Evolutionary conservation across 1,140 invertebrate species (phyloP).

Genomic region (Gryon sp.): DNA sequence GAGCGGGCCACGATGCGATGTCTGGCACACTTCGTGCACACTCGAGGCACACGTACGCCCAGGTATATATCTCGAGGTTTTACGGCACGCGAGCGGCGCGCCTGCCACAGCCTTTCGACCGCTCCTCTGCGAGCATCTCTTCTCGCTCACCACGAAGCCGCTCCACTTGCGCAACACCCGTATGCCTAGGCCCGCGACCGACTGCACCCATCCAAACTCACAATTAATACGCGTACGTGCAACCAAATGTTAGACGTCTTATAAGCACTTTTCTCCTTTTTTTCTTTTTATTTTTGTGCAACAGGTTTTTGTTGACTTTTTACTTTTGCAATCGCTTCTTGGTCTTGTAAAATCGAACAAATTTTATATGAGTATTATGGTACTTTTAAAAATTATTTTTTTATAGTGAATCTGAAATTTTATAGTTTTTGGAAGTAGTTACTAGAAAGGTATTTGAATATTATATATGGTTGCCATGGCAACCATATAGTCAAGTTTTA

Average conservation of each 20-base stretch:
- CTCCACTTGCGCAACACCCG: constrained; percentile 55
- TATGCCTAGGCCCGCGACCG: constrained; percentile 25
- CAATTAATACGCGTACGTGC: constrained; percentile 61
- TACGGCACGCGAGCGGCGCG: constrained; percentile 77
- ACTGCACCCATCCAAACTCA: constrained; percentile 45
- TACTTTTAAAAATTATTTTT: too few relatives aligned
- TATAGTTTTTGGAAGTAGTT: too few relatives aligned
- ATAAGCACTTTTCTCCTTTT: too few relatives aligned
- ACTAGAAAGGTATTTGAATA: too few relatives aligned
- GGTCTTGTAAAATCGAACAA: too few relatives aligned
- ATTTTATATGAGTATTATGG: too few relatives aligned
- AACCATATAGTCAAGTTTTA: too few relatives aligned
- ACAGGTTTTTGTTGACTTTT: too few relatives aligned
- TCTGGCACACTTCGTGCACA: constrained; percentile 66
- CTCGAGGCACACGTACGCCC: constrained; percentile 72
- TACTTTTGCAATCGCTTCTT: too few relatives aligned
- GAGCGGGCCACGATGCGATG: constrained; percentile 52
- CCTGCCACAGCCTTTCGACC: constrained; percentile 57
- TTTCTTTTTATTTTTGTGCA: too few relatives aligned
- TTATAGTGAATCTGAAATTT: too few relatives aligned
- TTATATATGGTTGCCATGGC: too few relatives aligned
- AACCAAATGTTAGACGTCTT: constrained; percentile 52
- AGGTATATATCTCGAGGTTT: constrained; percentile 75
- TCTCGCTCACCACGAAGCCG: constrained; percentile 16
- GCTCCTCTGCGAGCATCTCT: constrained; percentile 63